Evolutionary conservation across 2,113 vertebrate genomes (phyloP), one percentile per base, ranked within the genome.

Genomic region (Cranoglanis bouderius): DNA sequence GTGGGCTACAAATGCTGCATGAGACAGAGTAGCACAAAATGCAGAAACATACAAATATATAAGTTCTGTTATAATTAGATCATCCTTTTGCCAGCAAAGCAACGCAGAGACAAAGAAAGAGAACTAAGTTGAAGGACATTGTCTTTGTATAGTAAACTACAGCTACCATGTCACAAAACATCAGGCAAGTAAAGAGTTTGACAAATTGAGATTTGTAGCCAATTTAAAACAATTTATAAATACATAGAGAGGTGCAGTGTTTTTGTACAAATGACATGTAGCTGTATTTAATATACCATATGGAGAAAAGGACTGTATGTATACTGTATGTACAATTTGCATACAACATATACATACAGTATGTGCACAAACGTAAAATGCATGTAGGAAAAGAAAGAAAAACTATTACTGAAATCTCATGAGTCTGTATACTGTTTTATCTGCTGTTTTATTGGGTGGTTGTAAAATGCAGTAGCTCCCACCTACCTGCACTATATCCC

Each of bases 401-500:
- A 81, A 72, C 19, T 46, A 74, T 78, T 85, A 92, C 87, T 92
- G 90, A 90, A 93, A 93, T 70, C 91, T 94, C 90, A 93, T 90
- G 91, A 63, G 85, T 93, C 90, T 93, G 94, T 93, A 91, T 85
- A 92, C 91, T 90, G 55, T 84, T 91, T 89, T 92, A 93, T 93
- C 91, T 92, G 92, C 92, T 90, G 92, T 81, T 90, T 87, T 86
- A 91, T 65, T 87, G 87, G 88, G 77, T 89, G 93, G 93, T 95
- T 94, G 92, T 94, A 94, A 93, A 95, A 96, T 94, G 93, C 92
- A 88, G 95, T 95, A 88, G 96, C 94, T 94, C 94, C 92, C 96
- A 97, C 94, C 96, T 96, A 96, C 97, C 97, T 95, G 96, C 94
- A 93, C 95, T 95, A 97, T 94, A 95, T 96, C 96, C 96, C 96